Conservation (phyloP, 2,113 vertebrate species). For the Butorides virescens region DNA sequence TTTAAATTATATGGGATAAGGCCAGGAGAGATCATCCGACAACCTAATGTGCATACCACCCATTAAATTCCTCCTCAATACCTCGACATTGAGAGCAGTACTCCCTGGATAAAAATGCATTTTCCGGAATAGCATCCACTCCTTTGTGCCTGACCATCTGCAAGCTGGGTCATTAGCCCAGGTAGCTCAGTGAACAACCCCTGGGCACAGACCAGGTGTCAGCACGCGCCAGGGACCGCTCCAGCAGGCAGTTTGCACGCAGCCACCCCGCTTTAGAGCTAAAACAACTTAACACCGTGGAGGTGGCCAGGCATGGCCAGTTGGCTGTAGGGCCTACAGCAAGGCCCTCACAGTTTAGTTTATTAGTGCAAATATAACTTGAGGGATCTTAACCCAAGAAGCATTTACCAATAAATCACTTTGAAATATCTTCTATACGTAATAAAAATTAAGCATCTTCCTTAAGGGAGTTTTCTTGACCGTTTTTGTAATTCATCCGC, state of each 20-base stretch:
- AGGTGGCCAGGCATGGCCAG: background rate
- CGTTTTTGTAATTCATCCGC: background rate
- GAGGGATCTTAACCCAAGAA: background rate
- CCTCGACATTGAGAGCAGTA: background rate
- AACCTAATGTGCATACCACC: background rate
- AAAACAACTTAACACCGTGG: background rate
- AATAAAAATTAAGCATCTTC: background rate
- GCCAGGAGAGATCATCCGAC: background rate
- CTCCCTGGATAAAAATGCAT: background rate
- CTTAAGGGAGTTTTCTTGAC: background rate
- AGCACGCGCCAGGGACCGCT: rapidly evolving
- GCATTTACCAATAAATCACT: background rate
- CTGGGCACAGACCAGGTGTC: background rate
- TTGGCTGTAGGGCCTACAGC: background rate
- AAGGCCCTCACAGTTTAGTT: background rate
- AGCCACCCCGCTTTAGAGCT: background rate
- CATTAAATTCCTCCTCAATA: background rate
- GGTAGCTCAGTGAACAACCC: background rate
- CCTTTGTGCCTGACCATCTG: background rate
- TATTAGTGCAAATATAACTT: background rate
- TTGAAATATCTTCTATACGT: background rate
- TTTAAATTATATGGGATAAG: background rate
- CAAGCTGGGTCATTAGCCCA: background rate
- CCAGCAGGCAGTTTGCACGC: background rate
- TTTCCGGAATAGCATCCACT: background rate